Evolutionary conservation across 2,888 invertebrate species (phyloP), one percentile per base, ranked within the genome.

Genomic region (Eumerus sabulonum): DNA sequence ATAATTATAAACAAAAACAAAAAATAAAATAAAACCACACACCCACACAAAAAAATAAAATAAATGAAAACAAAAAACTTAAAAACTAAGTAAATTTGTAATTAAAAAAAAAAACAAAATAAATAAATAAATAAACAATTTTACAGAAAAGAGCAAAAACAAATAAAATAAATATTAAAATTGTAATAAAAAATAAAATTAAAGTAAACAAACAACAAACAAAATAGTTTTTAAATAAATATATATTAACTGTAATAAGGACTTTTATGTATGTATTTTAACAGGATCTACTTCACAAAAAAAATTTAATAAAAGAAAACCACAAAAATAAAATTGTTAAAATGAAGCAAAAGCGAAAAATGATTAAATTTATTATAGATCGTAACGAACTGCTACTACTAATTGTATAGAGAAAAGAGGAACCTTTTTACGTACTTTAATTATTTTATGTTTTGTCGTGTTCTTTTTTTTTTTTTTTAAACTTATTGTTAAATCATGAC

Each of bases 1-100:
- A 83, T 82, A 85, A 84, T 82, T 77, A 73, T 82, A 82, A 76
- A 77, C 77, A 77, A 76, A 79, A 73, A 45, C n/a, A n/a, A n/a
- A n/a, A n/a, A n/a, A n/a, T n/a, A 60, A 53, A 68, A 40, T 27
- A 62, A 59, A 42, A 40, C 27, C 27, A 40, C 9, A 70, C 74
- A 79, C 74, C 68, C 74, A 68, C 74, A 79, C 72, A 82, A 82
- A 82, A 57, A n/a, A n/a, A n/a, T n/a, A 60, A 57, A 40, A 38
- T 44, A 73, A 47, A 70, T 45, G 36, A 66, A 57, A 53, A 71
- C 47, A 67, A 72, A n/a, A 82, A 74, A 71, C 35, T 68, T 54
- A 51, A 82, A 72, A 66, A 51, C 66, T 77, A 79, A 79, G 70
- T 60, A 79, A 70, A 70, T 70, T 79, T 79, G 74, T 79, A 79